Conservation (phyloP, 2,797 vertebrate species). For the Echiichthys vipera region DNA sequence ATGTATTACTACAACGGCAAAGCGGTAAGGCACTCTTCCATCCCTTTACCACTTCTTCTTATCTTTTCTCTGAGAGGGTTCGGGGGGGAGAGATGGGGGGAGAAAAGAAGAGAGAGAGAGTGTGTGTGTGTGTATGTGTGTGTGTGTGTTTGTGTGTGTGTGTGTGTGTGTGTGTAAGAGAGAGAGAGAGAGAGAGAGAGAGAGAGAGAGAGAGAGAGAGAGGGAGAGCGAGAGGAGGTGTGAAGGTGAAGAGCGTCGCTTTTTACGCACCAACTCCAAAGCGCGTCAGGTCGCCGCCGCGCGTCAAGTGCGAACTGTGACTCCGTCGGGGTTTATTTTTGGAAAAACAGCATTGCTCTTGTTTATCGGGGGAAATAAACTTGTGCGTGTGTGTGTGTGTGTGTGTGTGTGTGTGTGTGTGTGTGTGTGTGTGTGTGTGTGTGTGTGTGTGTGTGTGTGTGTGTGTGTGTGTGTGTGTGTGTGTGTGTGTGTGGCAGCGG, state of each 20-base stretch:
- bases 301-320: slow-evolving; percentile 46
- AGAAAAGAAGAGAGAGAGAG: not conserved
- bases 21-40: slow-evolving; percentile 87
- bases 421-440: not conserved
- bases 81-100: slow-evolving; percentile 19
- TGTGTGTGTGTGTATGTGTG: not conserved
- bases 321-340: slow-evolving; percentile 32
- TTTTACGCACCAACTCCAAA: slow-evolving; percentile 52
- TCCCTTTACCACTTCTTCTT: not conserved
- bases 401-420: not conserved
- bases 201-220: not conserved
- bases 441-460: slow-evolving; percentile 1
- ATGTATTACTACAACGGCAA: slow-evolving; percentile 99
- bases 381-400: not conserved
- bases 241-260: slow-evolving; percentile 63
- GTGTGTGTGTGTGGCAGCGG: not conserved
- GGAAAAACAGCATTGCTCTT: slow-evolving; percentile 21
- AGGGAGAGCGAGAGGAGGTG: slow-evolving; percentile 50
- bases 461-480: not conserved
- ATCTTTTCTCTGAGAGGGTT: slow-evolving; percentile 13
- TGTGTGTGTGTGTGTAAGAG: too few relatives aligned
- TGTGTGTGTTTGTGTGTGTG: not conserved
- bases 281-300: slow-evolving; percentile 36
- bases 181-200: not conserved
- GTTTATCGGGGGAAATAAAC: slow-evolving; percentile 4